Percentiles rank a stretch among this genome's conserved stretches.
Conservation (phyloP, 2,113 vertebrate species). For the Myocastor coypus region DNA sequence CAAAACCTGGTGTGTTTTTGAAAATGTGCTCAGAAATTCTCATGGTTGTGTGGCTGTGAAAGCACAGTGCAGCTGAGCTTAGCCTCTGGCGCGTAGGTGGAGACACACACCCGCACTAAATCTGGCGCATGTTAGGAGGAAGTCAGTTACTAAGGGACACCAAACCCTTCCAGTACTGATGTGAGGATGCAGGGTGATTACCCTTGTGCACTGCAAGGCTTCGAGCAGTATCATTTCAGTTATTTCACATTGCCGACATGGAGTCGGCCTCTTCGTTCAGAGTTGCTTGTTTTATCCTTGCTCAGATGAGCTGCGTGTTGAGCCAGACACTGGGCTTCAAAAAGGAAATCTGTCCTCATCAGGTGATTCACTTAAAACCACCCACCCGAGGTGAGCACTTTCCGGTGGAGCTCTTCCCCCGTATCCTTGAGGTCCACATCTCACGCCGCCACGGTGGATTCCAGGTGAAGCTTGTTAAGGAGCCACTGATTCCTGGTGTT, state of each 20-base stretch:
- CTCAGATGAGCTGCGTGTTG: background rate
- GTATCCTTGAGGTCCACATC: accelerated
- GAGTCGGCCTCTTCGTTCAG: background rate
- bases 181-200: background rate
- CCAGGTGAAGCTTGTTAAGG: background rate
- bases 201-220: background rate
- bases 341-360: background rate
- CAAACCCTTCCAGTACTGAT: accelerated
- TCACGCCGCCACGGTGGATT: background rate
- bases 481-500: too few species aligned
- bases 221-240: background rate
- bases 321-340: background rate
- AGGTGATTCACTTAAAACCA: background rate
- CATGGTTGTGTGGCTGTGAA: accelerated
- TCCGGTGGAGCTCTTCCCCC: accelerated
- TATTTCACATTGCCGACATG: background rate
- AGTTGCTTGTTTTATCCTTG: background rate
- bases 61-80: accelerated
- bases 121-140: accelerated
- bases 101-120: background rate
- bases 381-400: accelerated
- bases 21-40: background rate
- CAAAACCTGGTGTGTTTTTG: background rate
- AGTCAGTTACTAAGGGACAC: accelerated
- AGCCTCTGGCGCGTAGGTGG: accelerated